A percentile compares a stretch with the other conserved stretches of the same genome.
Evolutionary conservation across 1,140 invertebrate species (phyloP).

Genomic region (Hermetia illucens): DNA sequence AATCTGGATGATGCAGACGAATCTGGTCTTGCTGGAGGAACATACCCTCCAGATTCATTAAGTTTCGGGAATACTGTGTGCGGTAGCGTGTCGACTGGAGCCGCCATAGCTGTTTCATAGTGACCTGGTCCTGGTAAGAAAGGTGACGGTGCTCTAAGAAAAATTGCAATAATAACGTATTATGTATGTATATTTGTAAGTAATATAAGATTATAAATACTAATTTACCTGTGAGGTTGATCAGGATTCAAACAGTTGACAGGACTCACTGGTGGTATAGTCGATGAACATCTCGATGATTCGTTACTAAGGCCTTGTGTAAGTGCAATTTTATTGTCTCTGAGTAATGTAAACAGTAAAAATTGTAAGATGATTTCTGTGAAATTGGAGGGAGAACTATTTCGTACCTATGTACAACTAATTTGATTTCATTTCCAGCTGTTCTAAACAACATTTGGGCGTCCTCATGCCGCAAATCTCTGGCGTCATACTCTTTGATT

Average conservation of each 20-base stretch:
- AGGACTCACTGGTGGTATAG: conserved; percentile 17
- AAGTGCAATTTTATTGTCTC: conserved; percentile 28
- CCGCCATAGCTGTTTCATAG: conserved; percentile 21
- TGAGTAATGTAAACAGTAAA: conserved; percentile 5
- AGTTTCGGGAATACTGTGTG: conserved; percentile 31
- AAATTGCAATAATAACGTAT: not conserved
- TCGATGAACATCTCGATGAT: conserved; percentile 15
- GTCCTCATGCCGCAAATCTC: conserved; percentile 76
- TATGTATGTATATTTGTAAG: not conserved
- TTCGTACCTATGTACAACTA: conserved; percentile 47
- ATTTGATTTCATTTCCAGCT: conserved; percentile 50
- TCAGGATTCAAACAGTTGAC: conserved; percentile 10
- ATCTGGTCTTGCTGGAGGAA: conserved; percentile 9
- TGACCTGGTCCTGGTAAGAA: conserved; percentile 26
- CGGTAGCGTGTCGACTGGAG: conserved; percentile 26
- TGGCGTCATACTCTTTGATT: conserved; percentile 74
- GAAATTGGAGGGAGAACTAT: conserved; percentile 1
- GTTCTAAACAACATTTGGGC: conserved; percentile 79
- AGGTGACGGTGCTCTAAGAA: conserved; percentile 21
- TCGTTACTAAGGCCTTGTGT: conserved; percentile 22
- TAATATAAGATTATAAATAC: not conserved
- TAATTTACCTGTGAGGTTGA: conserved; percentile 11
- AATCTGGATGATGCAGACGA: conserved; percentile 7
- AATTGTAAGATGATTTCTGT: not conserved
- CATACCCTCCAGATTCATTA: conserved; percentile 25